phyloP scores from a whole-genome alignment of 2,113 vertebrate species.

The Ondatra zibethicus region DNA sequence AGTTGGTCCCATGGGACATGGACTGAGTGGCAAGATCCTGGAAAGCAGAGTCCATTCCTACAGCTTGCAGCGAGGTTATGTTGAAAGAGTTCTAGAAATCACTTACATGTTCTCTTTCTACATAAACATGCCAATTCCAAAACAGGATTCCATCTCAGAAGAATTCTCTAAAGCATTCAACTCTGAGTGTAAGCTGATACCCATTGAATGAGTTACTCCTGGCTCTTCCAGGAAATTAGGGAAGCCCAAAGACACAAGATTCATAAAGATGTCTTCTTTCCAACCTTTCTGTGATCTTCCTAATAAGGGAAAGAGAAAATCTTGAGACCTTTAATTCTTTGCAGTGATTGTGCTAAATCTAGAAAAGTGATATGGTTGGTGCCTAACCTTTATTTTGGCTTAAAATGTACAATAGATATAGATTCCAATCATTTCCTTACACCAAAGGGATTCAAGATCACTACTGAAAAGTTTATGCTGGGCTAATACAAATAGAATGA shows the following conservation, averaged over 20 bases:
- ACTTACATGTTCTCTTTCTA: neutral
- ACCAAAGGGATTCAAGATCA: neutral
- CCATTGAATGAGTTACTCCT: neutral
- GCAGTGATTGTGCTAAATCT: neutral
- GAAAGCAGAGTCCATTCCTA: neutral
- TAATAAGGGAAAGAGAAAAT: neutral
- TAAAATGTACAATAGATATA: neutral
- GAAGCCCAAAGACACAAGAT: neutral
- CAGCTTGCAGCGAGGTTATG: neutral
- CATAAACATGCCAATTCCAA: neutral
- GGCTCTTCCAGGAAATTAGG: neutral
- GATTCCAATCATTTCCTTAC: neutral
- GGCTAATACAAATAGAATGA: neutral
- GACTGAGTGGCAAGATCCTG: neutral
- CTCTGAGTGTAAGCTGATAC: neutral
- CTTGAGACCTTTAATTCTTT: neutral
- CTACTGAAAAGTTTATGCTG: neutral
- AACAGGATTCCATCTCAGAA: neutral
- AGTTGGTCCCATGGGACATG: neutral
- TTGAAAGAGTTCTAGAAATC: neutral
- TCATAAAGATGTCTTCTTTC: neutral
- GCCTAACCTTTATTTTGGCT: slow-evolving; percentile 19
- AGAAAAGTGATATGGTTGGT: neutral
- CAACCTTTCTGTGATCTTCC: neutral
- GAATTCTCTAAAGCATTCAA: neutral